These are phyloP conservation scores for Cyrtonyx montezumae DNA, from an alignment of 2,113 vertebrate species.

Conservation along the genomic window DNA sequence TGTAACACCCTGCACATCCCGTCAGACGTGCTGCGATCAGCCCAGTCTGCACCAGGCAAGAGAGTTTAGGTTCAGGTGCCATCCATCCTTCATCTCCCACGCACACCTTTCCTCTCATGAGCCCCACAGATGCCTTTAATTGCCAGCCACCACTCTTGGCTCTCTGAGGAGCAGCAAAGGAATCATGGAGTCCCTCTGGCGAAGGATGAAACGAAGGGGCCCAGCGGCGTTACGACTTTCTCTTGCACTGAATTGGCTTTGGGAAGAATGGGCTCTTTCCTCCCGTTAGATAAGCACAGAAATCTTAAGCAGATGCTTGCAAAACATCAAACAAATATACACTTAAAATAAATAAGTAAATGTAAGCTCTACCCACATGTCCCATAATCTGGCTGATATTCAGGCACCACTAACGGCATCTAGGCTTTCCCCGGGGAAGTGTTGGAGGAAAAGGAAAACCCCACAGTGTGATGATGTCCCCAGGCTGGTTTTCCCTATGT, in stretches of 20 bases:
- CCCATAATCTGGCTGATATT: constrained; percentile 56
- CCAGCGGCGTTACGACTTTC: constrained; percentile 65
- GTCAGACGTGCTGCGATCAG: constrained; percentile 2
- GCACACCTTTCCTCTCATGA: constrained; percentile 35
- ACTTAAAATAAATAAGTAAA: constrained; percentile 40
- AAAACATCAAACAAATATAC: constrained; percentile 67
- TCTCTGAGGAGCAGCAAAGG: constrained; percentile 51
- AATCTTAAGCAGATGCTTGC: constrained; percentile 75
- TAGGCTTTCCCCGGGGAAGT: constrained; percentile 16
- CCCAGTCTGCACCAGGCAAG: neutral
- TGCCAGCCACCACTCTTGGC: constrained; percentile 56
- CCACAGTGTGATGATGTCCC: neutral
- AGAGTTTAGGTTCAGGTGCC: constrained; percentile 58
- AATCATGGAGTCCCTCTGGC: constrained; percentile 66
- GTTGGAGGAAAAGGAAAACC: constrained; percentile 12
- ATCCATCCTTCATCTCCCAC: constrained; percentile 63
- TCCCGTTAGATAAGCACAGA: constrained; percentile 71
- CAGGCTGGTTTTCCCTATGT: neutral
- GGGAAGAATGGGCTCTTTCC: constrained; percentile 67
- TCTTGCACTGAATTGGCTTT: constrained; percentile 60
- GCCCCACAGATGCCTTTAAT: constrained; percentile 74
- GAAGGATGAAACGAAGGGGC: constrained; percentile 72
- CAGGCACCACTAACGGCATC: constrained; percentile 14
- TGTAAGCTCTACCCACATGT: constrained; percentile 57
- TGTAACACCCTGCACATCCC: constrained; percentile 37